A percentile compares a stretch with the other conserved stretches of the same genome.
phyloP scores from a whole-genome alignment of 2,888 invertebrate genomes.

The Ashinkailepas kermadecensis region DNA sequence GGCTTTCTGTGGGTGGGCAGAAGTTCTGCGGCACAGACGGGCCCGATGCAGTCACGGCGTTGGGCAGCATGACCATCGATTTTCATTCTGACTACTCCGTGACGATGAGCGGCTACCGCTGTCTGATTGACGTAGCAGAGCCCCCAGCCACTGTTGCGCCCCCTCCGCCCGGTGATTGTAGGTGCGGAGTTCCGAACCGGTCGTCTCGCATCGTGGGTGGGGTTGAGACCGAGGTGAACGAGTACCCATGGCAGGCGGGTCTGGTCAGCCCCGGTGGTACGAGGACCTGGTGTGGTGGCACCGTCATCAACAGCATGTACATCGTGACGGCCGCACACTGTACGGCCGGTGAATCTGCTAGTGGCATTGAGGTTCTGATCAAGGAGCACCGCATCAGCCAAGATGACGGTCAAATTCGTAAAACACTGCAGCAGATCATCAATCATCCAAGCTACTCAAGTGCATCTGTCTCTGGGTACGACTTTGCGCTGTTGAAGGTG shows the following conservation, averaged over 20 bases:
- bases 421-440: not conserved
- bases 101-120: not conserved
- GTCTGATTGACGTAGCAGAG: not conserved
- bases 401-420: not conserved
- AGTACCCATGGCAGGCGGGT: conserved; percentile 19
- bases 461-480: not conserved
- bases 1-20: not conserved
- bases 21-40: not conserved
- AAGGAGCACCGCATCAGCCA: not conserved
- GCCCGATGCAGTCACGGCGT: not conserved
- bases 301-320: conserved; percentile 18
- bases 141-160: not conserved
- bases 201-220: not conserved
- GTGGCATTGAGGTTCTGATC: not conserved
- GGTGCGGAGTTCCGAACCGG: not conserved
- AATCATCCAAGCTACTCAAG: not conserved
- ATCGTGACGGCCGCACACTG: conserved; percentile 19
- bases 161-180: not conserved
- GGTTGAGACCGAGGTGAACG: not conserved
- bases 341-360: not conserved
- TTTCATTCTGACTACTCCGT: not conserved
- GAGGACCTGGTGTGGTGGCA: conserved; percentile 7
- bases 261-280: not conserved
- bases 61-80: not conserved
- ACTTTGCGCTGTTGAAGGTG: conserved; percentile 24